These are phyloP conservation scores for Pardosa pseudoannulata DNA, from an alignment of 2,888 invertebrate species.

Conservation along the genomic window DNA sequence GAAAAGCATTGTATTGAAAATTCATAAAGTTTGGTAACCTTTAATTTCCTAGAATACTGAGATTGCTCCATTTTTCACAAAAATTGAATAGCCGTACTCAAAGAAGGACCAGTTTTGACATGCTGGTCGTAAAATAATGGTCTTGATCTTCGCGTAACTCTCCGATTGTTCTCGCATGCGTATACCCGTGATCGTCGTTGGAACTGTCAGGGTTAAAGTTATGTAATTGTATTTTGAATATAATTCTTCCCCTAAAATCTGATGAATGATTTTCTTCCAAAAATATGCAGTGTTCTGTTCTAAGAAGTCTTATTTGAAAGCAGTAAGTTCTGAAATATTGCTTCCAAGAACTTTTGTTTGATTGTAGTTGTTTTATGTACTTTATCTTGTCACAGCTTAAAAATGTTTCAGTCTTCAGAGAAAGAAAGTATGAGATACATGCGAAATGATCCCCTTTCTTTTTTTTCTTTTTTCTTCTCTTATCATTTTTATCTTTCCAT, in stretches of 20 bases:
- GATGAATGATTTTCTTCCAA: not conserved
- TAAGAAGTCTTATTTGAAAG: not conserved
- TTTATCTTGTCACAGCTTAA: no score
- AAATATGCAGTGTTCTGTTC: not conserved
- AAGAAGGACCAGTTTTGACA: not conserved
- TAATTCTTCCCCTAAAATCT: not conserved
- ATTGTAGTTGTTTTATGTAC: no score
- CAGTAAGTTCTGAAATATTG: not conserved
- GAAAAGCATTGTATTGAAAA: not conserved
- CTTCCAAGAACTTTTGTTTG: no score
- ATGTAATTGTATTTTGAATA: not conserved
- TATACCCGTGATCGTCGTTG: not conserved
- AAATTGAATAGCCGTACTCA: not conserved
- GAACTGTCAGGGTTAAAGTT: not conserved
- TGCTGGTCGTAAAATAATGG: not conserved
- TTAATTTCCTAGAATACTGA: not conserved
- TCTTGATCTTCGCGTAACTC: not conserved
- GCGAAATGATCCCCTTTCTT: no score
- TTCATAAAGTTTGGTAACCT: not conserved
- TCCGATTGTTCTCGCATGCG: not conserved
- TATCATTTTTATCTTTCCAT: no score
- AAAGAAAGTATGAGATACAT: no score
- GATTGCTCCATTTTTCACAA: not conserved
- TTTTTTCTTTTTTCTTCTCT: no score
- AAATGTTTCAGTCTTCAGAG: no score